phyloP scores from a whole-genome alignment of 2,113 vertebrate genomes.

The Phylloscopus trochilus region DNA sequence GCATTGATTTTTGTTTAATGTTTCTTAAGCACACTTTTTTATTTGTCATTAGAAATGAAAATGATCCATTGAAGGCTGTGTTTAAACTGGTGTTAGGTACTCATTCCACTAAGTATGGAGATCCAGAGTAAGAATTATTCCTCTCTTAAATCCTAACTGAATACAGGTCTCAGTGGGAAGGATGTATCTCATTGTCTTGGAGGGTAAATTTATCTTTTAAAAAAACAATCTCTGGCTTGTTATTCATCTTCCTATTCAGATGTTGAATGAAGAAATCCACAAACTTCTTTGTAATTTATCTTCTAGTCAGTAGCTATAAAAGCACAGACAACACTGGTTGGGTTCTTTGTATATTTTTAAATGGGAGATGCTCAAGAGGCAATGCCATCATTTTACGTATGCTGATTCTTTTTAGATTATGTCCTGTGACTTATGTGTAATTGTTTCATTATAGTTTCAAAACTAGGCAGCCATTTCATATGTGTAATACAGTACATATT shows the following conservation, averaged over 20 bases:
- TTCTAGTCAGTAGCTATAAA: not conserved
- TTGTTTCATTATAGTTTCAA: constrained; percentile 17
- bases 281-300: not conserved
- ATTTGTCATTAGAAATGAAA: not conserved
- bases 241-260: not conserved
- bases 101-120: not conserved
- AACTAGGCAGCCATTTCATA: constrained; percentile 7
- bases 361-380: not conserved
- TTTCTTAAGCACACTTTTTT: not conserved
- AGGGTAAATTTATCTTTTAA: not conserved
- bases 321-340: not conserved
- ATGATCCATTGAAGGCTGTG: not conserved
- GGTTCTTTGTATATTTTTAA: not conserved
- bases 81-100: not conserved
- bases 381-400: constrained; percentile 17
- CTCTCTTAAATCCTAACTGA: not conserved
- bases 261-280: not conserved
- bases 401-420: not conserved
- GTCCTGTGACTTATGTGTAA: not conserved
- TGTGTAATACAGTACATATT: constrained; percentile 14
- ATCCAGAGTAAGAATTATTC: not conserved
- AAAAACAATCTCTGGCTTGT: not conserved
- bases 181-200: not conserved
- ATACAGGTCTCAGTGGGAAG: not conserved
- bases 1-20: not conserved